Evolutionary conservation across 2,888 invertebrate species (phyloP), one percentile per base, ranked within the genome.

Genomic region (Suillia variegata): DNA sequence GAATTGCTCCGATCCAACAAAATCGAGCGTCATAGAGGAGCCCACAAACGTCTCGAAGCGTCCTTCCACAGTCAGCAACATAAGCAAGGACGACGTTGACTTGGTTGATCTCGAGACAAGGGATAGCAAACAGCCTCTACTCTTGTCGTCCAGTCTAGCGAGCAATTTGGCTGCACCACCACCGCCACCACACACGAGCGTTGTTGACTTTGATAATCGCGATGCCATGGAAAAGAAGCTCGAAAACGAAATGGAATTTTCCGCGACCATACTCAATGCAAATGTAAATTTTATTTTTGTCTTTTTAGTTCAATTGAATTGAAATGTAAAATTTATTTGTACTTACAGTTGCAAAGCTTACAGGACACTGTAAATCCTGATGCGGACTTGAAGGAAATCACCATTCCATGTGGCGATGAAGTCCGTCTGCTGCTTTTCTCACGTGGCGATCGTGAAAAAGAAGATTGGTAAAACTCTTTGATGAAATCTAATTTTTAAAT

Each of bases 381-480:
- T 31, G 58, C 67, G 15, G 73, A 74, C 12, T 57, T 72, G 5
- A 63, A 64, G 4, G 74, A 72, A 5, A 70, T 76, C 1, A 71
- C 67, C 0, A 74, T 81, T n/a, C 82, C 80, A 2, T 80, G 78
- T 49, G 81, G 81, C 2, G 82, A 82, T 67, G 81, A 82, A 67
- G 78, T 76, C 31, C 74, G 80, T 38, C 62, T 82, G 22, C 56
- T 82, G 52, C 59, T 82, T 6, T 82, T 82, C 61, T 73, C 82
- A 0, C 75, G 82, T 24, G 75, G 76, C 31, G 80, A 80, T 62
- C 75, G 82, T 15, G 82, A 82, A 62, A 82, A 82, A 56, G 82
- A 82, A 62, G 82, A 82, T 62, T 82, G 82, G 82, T 73, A 65
- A 33, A n/a, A 20, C 3, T n/a, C 45, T 3, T 20, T 18, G 20